Base-by-base conservation (phyloP, 2,113 vertebrate species). In the Gasterosteus aculeatus region DNA sequence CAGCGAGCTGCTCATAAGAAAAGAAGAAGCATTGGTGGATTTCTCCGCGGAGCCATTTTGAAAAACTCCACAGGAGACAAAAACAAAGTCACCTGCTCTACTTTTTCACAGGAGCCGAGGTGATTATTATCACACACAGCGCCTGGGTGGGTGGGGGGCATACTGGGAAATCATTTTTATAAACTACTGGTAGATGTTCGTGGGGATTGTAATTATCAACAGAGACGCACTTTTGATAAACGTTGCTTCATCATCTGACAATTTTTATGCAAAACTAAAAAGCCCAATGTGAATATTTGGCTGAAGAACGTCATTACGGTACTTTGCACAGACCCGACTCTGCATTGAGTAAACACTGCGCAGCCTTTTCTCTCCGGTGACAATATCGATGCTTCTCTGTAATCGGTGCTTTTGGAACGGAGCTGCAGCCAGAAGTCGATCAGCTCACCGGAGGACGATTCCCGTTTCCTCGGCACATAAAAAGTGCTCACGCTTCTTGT, bases 1-100 rank as follows among this genome's bases (percentile, higher is more conserved):
- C 64, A 66, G 70, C 62, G 65, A 81, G 51, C 64, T 12, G 41
- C 63, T 41, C 56, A 64, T 51, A 58, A 72, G 65, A 33, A 75
- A 65, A 19, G 3, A 49, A 67, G 7, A 65, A 75, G 39, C 47
- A 56, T 67, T 14, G 54, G 60, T 73, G 61, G 76, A 72, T 41
- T 47, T 18, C 26, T 54, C 38, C 60, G 39, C 60, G 47, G 58
- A 10, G 46, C 26, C 31, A 65, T 60, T 68, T 78, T 72, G 49
- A 62, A 68, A 58, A 69, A 59, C 49, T 69, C 47, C 31, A 81
- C 67, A 56, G 22, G 22, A 26, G 22, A 26, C 22, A 26, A 26
- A 26, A 26, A 26, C 22, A 26, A 26, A 26, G 22, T 26, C 22
- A 26, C 22, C 22, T 26, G 22, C 22, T 26, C 22, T 26, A 26